A percentile compares a stretch with the other conserved stretches of the same genome.
phyloP scores from a whole-genome alignment of 2,888 invertebrate genomes.

The Alentia gelatinosa region DNA sequence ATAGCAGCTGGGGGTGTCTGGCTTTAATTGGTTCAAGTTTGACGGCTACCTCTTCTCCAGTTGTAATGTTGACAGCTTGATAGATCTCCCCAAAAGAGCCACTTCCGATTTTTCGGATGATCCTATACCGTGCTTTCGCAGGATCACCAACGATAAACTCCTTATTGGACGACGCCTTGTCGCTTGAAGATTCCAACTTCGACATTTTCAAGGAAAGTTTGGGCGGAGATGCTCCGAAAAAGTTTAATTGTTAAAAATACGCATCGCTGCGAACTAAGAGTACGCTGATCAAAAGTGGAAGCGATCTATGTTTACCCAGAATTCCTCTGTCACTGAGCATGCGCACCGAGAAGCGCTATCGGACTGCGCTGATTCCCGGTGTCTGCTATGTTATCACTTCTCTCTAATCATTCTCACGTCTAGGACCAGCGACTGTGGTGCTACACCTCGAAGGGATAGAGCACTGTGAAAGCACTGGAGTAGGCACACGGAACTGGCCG shows the following conservation, averaged over 20 bases:
- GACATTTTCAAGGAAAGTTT: background rate
- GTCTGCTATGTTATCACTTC: background rate
- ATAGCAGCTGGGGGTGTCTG: conserved; percentile 81
- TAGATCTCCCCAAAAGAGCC: conserved; percentile 80
- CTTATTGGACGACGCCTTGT: conserved; percentile 55
- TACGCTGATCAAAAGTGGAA: background rate
- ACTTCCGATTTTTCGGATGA: conserved; percentile 79
- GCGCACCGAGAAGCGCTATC: background rate
- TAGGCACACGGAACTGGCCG: background rate
- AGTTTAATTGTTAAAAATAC: background rate
- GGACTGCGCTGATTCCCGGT: background rate
- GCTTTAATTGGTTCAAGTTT: conserved; percentile 81
- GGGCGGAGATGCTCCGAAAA: background rate
- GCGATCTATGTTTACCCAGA: conserved; percentile 45
- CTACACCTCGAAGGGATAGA: background rate
- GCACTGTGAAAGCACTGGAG: background rate
- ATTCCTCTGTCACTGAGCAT: conserved; percentile 5
- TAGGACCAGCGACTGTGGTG: background rate
- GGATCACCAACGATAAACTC: conserved; percentile 65
- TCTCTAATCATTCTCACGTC: background rate
- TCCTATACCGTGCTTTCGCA: conserved; percentile 70
- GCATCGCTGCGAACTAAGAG: background rate
- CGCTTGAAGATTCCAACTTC: background rate
- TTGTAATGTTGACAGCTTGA: conserved; percentile 77
- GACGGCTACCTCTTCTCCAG: conserved; percentile 81